Conservation (phyloP, 2,797 vertebrate genomes). For the Darevskia mixta region DNA sequence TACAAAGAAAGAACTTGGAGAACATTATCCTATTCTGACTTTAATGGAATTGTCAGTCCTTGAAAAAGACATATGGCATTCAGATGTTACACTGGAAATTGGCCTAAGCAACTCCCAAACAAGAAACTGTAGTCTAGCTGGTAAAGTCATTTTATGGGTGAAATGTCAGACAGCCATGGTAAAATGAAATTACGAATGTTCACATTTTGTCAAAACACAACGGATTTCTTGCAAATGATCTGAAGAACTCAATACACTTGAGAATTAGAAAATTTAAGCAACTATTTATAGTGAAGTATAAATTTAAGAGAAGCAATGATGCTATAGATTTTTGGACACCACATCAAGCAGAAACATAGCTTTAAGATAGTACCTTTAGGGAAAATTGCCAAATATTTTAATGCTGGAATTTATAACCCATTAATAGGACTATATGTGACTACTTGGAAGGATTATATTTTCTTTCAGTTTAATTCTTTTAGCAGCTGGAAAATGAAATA, state of each 20-base stretch:
- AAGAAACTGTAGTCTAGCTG: slow-evolving; percentile 61
- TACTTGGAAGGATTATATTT: background rate
- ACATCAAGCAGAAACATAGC: slow-evolving; percentile 29
- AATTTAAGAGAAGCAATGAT: slow-evolving; percentile 17
- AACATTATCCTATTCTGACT: slow-evolving; percentile 26
- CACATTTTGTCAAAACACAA: slow-evolving; percentile 63
- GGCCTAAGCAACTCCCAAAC: slow-evolving; percentile 56
- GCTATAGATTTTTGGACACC: slow-evolving; percentile 35
- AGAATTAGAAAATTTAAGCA: slow-evolving; percentile 62
- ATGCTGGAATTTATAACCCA: background rate
- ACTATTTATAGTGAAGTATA: slow-evolving; percentile 53
- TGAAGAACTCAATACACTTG: slow-evolving; percentile 33
- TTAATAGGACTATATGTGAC: background rate
- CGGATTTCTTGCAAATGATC: slow-evolving; percentile 63
- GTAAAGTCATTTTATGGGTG: slow-evolving; percentile 65
- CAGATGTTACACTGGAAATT: slow-evolving; percentile 66
- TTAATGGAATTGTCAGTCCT: slow-evolving; percentile 47
- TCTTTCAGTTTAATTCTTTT: slow-evolving; percentile 29
- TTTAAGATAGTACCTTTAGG: background rate
- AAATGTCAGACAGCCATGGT: slow-evolving; percentile 54
- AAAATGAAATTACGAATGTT: slow-evolving; percentile 68
- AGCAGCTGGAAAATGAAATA: slow-evolving; percentile 27
- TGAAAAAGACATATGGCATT: slow-evolving; percentile 59
- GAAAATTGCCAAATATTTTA: slow-evolving; percentile 49
- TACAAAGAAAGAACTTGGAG: slow-evolving; percentile 13